Evolutionary conservation across 2,797 vertebrate species (phyloP).

Genomic region (Sylvia borin): DNA sequence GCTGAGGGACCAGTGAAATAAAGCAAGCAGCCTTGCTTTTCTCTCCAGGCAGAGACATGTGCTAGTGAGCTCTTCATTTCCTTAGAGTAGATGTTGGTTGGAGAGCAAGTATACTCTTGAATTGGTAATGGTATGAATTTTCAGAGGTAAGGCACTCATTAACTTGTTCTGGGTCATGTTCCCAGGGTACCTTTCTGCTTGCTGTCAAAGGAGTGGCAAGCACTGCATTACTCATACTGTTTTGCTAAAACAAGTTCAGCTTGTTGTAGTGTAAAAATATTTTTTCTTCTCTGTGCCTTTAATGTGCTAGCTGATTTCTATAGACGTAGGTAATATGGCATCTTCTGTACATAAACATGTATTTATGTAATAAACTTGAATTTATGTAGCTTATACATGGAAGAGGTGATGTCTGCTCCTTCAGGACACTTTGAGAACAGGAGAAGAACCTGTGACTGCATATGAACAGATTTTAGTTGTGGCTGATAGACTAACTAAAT

Average conservation of each 20-base stretch:
- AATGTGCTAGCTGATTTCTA: neutral
- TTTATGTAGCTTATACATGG: neutral
- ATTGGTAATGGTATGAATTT: neutral
- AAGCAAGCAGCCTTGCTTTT: neutral
- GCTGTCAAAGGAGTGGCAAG: slow-evolving; percentile 35
- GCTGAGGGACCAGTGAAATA: neutral
- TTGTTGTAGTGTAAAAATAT: slow-evolving; percentile 1
- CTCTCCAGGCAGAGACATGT: neutral
- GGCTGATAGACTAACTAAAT: neutral
- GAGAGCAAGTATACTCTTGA: neutral
- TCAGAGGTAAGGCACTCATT: neutral
- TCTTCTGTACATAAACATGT: neutral
- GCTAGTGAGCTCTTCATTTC: neutral
- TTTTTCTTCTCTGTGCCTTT: neutral
- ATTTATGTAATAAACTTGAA: neutral
- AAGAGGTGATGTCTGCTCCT: neutral
- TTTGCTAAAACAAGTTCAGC: slow-evolving; percentile 31
- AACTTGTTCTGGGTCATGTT: slow-evolving; percentile 20
- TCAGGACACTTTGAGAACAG: neutral
- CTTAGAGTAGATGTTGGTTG: neutral
- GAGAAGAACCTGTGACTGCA: neutral
- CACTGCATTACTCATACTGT: neutral
- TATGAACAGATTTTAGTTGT: neutral
- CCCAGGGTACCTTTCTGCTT: neutral
- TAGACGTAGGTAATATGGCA: neutral